Conservation (phyloP, 2,113 vertebrate genomes). For the Nibea coibor region DNA sequence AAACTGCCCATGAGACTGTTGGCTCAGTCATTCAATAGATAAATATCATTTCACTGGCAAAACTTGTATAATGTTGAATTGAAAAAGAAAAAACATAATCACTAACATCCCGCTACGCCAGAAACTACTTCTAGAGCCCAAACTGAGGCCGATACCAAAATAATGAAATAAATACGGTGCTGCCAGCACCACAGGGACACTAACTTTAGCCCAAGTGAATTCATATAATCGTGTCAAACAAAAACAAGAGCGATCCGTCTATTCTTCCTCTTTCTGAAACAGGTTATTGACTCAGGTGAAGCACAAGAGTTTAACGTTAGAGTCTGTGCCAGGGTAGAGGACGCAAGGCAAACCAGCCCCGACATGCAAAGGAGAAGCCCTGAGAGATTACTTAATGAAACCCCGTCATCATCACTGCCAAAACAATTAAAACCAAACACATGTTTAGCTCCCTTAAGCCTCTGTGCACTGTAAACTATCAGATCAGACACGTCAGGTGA, state of each 20-base stretch:
- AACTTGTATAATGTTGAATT: conserved; percentile 33
- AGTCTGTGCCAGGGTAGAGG: background rate
- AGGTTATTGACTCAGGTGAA: background rate
- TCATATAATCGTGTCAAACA: background rate
- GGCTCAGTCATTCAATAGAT: conserved; percentile 26
- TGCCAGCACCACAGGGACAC: background rate
- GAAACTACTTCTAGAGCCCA: background rate
- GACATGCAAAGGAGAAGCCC: background rate
- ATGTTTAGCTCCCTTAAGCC: background rate
- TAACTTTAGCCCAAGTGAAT: background rate
- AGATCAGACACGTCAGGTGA: too few relatives aligned
- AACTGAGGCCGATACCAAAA: background rate
- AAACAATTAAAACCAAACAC: background rate
- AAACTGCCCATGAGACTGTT: conserved; percentile 34
- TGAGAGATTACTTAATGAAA: background rate
- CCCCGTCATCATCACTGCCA: background rate
- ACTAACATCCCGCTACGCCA: conserved; percentile 2
- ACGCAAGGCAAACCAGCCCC: background rate
- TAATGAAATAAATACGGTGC: background rate
- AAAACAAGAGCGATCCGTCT: background rate
- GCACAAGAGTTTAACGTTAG: background rate
- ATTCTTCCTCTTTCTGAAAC: background rate
- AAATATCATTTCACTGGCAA: conserved; percentile 14
- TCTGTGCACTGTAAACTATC: background rate
- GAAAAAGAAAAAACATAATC: conserved; percentile 14